phyloP scores from a whole-genome alignment of 2,888 invertebrate genomes.

The Crepidodera aurea region DNA sequence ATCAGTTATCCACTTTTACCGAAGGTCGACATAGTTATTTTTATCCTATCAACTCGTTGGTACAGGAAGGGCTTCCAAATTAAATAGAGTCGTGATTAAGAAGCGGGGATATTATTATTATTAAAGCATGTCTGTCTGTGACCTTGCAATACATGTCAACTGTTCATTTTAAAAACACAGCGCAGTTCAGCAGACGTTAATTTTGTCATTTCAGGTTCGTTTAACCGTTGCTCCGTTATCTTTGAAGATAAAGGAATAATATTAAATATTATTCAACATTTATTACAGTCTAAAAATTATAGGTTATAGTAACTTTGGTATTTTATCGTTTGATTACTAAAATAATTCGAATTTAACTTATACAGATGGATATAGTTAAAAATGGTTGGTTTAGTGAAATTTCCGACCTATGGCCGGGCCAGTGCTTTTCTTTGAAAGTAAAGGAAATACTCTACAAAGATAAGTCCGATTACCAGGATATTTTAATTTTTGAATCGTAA shows the following conservation, averaged over 20 bases:
- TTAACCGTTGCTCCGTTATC: background rate
- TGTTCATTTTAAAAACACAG: no score
- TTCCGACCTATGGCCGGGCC: slow-evolving; percentile 90
- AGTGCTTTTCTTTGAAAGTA: slow-evolving; percentile 86
- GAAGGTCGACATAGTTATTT: no score
- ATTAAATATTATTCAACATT: background rate
- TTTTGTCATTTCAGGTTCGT: background rate
- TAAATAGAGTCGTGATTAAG: background rate
- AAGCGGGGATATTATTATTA: background rate
- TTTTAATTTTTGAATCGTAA: slow-evolving; percentile 67
- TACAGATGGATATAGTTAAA: slow-evolving; percentile 64
- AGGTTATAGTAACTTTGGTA: no score
- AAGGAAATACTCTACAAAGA: slow-evolving; percentile 80
- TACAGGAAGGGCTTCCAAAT: no score
- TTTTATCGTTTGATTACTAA: no score
- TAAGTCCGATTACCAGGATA: slow-evolving; percentile 85
- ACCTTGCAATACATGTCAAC: slow-evolving; percentile 1
- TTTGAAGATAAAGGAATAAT: background rate
- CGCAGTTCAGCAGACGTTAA: background rate
- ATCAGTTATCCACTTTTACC: no score
- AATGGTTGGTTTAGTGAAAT: slow-evolving; percentile 94
- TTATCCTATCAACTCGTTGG: no score
- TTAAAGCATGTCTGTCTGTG: background rate
- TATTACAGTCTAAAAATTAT: background rate
- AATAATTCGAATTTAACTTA: no score